Base-by-base conservation (phyloP, 2,113 vertebrate species). In the Lagenorhynchus albirostris region DNA sequence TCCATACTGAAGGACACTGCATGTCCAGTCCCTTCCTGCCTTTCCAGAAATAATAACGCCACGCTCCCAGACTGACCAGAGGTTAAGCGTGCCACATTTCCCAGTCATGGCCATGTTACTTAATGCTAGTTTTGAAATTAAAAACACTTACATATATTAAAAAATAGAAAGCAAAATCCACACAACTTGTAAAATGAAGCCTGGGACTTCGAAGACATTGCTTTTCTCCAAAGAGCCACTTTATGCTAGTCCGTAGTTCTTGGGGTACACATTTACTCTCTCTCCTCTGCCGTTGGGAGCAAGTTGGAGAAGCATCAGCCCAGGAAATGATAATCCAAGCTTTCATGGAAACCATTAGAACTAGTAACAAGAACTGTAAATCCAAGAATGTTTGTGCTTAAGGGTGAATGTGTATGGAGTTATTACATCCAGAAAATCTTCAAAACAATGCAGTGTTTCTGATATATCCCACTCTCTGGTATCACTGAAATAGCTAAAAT, bases 401-500 rank as follows among this genome's bases (percentile, higher is more conserved):
- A 55, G 55, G 15, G 63, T 29, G 21, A 8, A 55, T 33, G 53
- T 12, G 8, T 36, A 25, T 21, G 36, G 41, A 18, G n/a, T 41
- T 86, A 33, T 31, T 17, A 31, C 6, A 25, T 41, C 55, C 50
- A 73, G 58, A 92, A 76, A 73, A 67, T 65, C 47, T 93, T 89
- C 68, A 29, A 38, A 89, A 60, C 58, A 17, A n/a, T 68, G 20
- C 77, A 88, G 2, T 47, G 20, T 20, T 89, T 44, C 60, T 74
- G 44, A 74, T 23, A 83, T 3, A 21, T 6, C 7, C 68, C 26
- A 18, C 70, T 33, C 29, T 91, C 26, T 71, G 21, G 25, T 58
- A 55, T 55, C 65, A 38, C 12, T 44, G n/a, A 71, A 67, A 73
- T 17, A 96, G n/a, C 55, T 83, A 60, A 94, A 38, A 76, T 31